Evolutionary conservation across 2,797 vertebrate genomes (phyloP).

Genomic region (Falco novaeseelandiae): DNA sequence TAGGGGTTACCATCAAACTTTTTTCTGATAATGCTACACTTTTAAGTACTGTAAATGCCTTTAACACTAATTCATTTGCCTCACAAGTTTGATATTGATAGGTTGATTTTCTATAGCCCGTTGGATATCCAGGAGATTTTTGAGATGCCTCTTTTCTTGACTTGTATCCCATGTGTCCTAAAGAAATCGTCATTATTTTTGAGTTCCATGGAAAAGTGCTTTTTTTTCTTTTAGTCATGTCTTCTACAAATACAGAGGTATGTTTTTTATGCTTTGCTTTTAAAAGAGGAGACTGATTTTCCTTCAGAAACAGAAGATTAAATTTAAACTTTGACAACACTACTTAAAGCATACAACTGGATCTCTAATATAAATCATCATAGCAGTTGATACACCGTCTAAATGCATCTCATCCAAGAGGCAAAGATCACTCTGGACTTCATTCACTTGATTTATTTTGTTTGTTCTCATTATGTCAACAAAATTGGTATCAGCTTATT

Average conservation of each 20-base stretch:
- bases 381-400: slow-evolving; percentile 16
- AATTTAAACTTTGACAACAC: not conserved
- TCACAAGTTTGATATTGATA: not conserved
- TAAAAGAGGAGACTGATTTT: not conserved
- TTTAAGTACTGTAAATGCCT: not conserved
- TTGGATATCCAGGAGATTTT: not conserved
- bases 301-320: not conserved
- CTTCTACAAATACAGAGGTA: not conserved
- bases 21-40: not conserved
- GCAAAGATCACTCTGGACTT: slow-evolving; percentile 1
- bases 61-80: not conserved
- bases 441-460: slow-evolving; percentile 43
- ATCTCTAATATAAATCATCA: slow-evolving; percentile 30
- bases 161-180: not conserved
- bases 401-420: slow-evolving; percentile 28
- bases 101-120: not conserved
- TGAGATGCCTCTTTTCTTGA: not conserved
- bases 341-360: not conserved
- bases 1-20: not conserved
- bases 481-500: slow-evolving; percentile 51
- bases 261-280: not conserved
- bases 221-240: not conserved
- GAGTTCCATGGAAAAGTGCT: not conserved
- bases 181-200: not conserved
- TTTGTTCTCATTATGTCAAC: slow-evolving; percentile 62